Percentiles rank a stretch among this genome's conserved stretches.
Conservation (phyloP, 2,113 vertebrate species). For the Zosterops borbonicus region DNA sequence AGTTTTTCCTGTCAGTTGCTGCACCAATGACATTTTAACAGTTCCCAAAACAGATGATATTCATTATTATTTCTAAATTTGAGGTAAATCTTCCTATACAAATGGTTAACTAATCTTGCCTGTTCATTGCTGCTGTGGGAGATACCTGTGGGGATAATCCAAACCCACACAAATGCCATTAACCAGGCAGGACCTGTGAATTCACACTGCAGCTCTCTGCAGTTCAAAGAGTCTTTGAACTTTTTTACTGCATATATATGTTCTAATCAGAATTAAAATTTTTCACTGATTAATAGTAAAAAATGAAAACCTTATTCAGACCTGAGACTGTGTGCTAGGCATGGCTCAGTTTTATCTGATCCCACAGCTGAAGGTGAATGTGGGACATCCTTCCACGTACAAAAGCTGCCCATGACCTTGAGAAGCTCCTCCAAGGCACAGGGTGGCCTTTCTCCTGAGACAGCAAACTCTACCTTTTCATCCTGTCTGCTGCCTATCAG, state of each 20-base stretch:
- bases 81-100: not conserved
- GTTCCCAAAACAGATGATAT: not conserved
- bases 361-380: not conserved
- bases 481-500: slow-evolving; percentile 21
- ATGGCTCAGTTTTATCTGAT: not conserved
- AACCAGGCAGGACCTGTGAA: not conserved
- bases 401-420: slow-evolving; percentile 49
- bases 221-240: not conserved
- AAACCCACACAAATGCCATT: not conserved
- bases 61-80: not conserved
- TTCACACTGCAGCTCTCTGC: not conserved
- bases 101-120: not conserved
- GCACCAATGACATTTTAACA: not conserved
- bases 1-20: not conserved
- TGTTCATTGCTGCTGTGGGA: not conserved
- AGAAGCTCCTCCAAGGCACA: slow-evolving; percentile 14
- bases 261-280: not conserved
- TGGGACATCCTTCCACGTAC: not conserved
- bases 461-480: slow-evolving; percentile 27
- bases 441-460: not conserved
- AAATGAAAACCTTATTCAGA: not conserved
- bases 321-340: not conserved
- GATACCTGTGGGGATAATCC: not conserved
- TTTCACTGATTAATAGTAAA: not conserved
- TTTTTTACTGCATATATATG: not conserved